A percentile compares a stretch with the other conserved stretches of the same genome.
phyloP scores from a whole-genome alignment of 2,888 invertebrate genomes.

The Temnothorax rugatulus region DNA sequence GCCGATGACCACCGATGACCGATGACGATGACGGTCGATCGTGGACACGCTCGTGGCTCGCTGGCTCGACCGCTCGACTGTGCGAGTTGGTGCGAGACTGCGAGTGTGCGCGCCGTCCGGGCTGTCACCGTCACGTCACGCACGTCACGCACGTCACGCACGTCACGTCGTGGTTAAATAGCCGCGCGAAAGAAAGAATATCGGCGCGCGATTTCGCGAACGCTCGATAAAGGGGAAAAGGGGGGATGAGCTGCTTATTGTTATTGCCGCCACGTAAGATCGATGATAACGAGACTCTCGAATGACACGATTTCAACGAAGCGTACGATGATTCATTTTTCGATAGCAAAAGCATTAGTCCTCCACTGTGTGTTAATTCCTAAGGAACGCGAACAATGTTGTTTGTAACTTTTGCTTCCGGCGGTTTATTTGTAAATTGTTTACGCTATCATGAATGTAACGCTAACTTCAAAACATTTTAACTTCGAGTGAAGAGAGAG shows the following conservation, averaged over 20 bases:
- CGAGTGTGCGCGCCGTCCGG: too few relatives aligned
- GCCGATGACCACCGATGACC: constrained; percentile 65
- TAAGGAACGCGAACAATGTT: not conserved
- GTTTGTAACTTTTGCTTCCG: not conserved
- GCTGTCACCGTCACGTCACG: not conserved
- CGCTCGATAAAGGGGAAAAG: not conserved
- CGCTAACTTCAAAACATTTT: not conserved
- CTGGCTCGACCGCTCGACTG: not conserved
- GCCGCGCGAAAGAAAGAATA: not conserved
- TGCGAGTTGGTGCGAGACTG: too few relatives aligned
- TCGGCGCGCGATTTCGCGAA: not conserved
- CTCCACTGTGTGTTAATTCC: not conserved
- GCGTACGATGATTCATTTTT: not conserved
- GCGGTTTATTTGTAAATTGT: not conserved
- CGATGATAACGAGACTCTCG: not conserved
- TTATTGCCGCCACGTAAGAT: not conserved
- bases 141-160: not conserved
- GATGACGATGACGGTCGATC: constrained; percentile 48
- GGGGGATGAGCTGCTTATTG: not conserved
- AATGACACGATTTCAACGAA: not conserved
- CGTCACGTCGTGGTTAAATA: not conserved
- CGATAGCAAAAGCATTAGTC: not conserved
- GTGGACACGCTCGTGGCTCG: not conserved
- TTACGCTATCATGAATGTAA: not conserved
- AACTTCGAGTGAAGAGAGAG: not conserved